phyloP scores from a whole-genome alignment of 2,113 vertebrate species.

The Hippolais icterina region DNA sequence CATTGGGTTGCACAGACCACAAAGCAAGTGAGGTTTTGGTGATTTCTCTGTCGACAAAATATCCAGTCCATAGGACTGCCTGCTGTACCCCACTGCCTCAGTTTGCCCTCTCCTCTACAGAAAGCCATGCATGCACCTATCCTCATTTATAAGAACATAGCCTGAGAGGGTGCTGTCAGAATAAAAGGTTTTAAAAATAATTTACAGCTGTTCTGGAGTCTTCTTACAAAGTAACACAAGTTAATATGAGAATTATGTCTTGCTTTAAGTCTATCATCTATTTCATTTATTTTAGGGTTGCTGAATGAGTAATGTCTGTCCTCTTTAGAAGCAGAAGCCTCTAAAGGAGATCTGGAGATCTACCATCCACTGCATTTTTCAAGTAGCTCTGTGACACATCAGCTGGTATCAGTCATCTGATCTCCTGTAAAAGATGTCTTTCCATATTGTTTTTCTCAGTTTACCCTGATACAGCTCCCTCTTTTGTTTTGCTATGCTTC shows the following conservation, averaged over 20 bases:
- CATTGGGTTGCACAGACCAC: not conserved
- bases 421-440: not conserved
- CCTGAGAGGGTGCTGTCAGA: not conserved
- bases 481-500: not conserved
- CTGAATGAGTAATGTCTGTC: not conserved
- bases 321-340: not conserved
- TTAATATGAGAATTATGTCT: not conserved
- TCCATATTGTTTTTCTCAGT: not conserved
- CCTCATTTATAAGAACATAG: not conserved
- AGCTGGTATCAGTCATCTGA: not conserved
- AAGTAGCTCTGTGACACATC: not conserved
- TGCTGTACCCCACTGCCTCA: rapidly evolving
- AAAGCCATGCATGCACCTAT: not conserved
- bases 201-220: not conserved
- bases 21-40: not conserved
- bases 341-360: not conserved
- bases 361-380: not conserved
- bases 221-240: not conserved
- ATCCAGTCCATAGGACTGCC: not conserved
- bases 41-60: not conserved
- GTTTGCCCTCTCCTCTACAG: not conserved
- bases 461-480: not conserved
- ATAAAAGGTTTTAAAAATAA: not conserved
- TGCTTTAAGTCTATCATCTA: not conserved
- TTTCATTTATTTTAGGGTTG: not conserved